phyloP scores from a whole-genome alignment of 2,797 vertebrate species.

The Pteronotus mesoamericanus region DNA sequence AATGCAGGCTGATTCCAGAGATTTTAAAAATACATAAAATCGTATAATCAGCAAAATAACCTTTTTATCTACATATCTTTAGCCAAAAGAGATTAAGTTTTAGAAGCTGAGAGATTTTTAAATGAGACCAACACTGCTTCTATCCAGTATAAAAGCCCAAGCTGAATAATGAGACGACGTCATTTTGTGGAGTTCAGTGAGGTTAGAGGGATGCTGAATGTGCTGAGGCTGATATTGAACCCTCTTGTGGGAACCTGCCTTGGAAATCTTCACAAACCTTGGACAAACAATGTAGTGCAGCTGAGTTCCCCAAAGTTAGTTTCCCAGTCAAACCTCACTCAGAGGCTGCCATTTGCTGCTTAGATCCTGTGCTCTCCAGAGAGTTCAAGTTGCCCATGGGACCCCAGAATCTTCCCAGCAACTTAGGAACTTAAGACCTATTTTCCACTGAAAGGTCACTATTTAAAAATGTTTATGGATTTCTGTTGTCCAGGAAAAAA shows the following conservation, averaged over 20 bases:
- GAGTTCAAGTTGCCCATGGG: not conserved
- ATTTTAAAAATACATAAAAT: not conserved
- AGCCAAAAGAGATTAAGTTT: not conserved
- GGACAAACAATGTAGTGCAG: no score
- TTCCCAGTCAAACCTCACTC: rapidly evolving
- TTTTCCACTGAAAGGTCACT: not conserved
- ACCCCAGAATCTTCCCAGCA: not conserved
- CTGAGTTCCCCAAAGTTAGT: no score
- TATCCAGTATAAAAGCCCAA: not conserved
- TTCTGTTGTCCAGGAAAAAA: not conserved
- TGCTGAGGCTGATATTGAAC: no score
- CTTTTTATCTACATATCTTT: not conserved
- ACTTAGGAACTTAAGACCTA: not conserved
- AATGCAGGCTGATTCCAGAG: not conserved
- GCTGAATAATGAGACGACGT: not conserved
- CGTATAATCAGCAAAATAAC: not conserved
- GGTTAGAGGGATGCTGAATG: not conserved
- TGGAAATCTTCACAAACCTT: not conserved
- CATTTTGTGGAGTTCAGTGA: rapidly evolving
- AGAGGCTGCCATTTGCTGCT: not conserved
- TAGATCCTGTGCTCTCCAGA: not conserved
- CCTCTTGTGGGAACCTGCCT: not conserved
- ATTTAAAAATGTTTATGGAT: not conserved
- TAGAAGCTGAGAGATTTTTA: not conserved
- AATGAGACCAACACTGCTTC: not conserved